phyloP scores from a whole-genome alignment of 1,140 invertebrate genomes.

The Leptopilina boulardi region DNA sequence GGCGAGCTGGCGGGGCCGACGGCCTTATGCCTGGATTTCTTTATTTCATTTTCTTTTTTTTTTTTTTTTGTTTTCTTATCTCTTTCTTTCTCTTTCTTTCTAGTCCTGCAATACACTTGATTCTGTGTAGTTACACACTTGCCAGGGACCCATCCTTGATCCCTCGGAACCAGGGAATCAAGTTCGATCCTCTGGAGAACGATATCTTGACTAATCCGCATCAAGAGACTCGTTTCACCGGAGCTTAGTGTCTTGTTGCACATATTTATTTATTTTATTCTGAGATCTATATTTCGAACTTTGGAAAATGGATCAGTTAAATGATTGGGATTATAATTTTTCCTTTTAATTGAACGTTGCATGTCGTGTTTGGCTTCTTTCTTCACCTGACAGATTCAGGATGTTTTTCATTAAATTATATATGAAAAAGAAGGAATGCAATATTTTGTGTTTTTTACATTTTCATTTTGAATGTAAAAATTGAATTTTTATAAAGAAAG shows the following conservation, averaged over 20 bases:
- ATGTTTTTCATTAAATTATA: no score
- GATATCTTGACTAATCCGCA: constrained; percentile 5
- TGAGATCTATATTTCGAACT: no score
- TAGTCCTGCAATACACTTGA: constrained; percentile 39
- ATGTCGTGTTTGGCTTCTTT: no score
- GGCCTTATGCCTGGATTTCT: constrained; percentile 57
- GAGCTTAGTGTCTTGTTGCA: constrained; percentile 7
- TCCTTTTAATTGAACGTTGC: no score
- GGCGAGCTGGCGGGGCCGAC: constrained; percentile 58
- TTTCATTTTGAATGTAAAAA: no score
- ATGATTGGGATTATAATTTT: background rate
- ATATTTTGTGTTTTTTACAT: no score
- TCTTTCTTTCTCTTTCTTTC: constrained; percentile 43
- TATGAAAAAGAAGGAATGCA: no score
- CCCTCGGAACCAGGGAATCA: constrained; percentile 42
- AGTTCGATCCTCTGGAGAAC: constrained; percentile 18
- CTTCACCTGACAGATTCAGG: no score
- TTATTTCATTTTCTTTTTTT: constrained; percentile 38
- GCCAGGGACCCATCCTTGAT: constrained; percentile 38
- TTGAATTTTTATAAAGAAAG: no score
- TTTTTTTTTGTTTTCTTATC: constrained; percentile 28
- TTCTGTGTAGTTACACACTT: constrained; percentile 33
- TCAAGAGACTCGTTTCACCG: constrained; percentile 6
- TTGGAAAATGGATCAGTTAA: background rate
- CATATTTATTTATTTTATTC: background rate